Percentiles rank a stretch among this genome's conserved stretches.
phyloP scores from a whole-genome alignment of 2,797 vertebrate genomes.

The Rhynchotus rufescens region DNA sequence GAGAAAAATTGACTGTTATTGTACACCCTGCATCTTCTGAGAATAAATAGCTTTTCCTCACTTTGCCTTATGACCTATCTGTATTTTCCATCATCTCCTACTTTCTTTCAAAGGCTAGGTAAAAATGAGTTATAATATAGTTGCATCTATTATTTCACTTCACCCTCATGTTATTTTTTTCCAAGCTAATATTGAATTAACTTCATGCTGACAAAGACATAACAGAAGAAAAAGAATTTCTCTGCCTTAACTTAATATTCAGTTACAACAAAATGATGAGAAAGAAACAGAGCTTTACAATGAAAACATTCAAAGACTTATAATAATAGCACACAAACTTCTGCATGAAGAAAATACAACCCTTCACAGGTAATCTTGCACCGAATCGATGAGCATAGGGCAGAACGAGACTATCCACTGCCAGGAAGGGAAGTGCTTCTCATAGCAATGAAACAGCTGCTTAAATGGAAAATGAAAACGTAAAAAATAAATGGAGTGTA shows the following conservation, averaged over 20 bases:
- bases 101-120: background rate
- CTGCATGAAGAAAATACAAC: background rate
- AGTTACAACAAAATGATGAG: background rate
- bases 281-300: background rate
- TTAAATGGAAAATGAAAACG: slow-evolving; percentile 32
- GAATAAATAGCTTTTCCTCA: background rate
- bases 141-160: background rate
- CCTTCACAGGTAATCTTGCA: background rate
- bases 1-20: background rate
- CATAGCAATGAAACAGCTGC: slow-evolving; percentile 2
- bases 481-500: slow-evolving; percentile 33
- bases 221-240: background rate
- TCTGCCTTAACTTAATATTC: slow-evolving; percentile 12
- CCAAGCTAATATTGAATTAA: slow-evolving; percentile 10
- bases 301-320: slow-evolving; percentile 11
- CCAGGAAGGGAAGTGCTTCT: background rate
- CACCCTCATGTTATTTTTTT: background rate
- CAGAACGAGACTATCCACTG: background rate
- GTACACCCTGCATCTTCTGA: background rate
- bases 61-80: background rate
- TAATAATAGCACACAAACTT: background rate
- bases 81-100: background rate
- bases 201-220: background rate
- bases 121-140: background rate
- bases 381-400: background rate